phyloP scores from a whole-genome alignment of 2,888 invertebrate species.

The Teleogryllus oceanicus region DNA sequence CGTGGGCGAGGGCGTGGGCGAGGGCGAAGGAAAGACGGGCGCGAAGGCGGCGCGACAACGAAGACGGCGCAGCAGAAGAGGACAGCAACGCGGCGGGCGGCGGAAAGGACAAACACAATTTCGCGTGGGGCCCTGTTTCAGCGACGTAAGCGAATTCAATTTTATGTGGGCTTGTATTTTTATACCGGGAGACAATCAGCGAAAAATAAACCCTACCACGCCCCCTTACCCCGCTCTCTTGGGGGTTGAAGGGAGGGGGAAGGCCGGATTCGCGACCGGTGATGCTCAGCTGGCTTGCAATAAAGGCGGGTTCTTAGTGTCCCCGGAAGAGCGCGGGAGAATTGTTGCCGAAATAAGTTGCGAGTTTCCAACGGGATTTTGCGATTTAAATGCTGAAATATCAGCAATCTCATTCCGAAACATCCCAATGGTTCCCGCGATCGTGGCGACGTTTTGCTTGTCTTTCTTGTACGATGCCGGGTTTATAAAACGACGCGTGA shows the following conservation, averaged over 20 bases:
- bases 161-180: slow-evolving; percentile 1
- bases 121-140: slow-evolving; percentile 5
- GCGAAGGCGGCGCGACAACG: no score
- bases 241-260: background rate
- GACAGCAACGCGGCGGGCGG: no score
- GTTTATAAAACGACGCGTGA: background rate
- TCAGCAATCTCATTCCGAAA: background rate
- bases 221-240: background rate
- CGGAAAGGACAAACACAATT: background rate
- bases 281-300: background rate
- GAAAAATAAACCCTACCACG: background rate
- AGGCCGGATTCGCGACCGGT: background rate
- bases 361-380: background rate
- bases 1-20: no score
- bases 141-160: slow-evolving; percentile 18
- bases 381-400: background rate
- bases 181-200: slow-evolving; percentile 4
- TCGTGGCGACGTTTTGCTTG: background rate
- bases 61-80: no score
- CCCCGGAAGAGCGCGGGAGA: background rate
- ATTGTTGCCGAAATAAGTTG: background rate
- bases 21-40: no score
- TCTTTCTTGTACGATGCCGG: background rate
- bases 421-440: background rate
- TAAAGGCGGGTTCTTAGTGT: background rate